Base-by-base conservation (phyloP, 2,797 vertebrate species). In the Neosalanx taihuensis region DNA sequence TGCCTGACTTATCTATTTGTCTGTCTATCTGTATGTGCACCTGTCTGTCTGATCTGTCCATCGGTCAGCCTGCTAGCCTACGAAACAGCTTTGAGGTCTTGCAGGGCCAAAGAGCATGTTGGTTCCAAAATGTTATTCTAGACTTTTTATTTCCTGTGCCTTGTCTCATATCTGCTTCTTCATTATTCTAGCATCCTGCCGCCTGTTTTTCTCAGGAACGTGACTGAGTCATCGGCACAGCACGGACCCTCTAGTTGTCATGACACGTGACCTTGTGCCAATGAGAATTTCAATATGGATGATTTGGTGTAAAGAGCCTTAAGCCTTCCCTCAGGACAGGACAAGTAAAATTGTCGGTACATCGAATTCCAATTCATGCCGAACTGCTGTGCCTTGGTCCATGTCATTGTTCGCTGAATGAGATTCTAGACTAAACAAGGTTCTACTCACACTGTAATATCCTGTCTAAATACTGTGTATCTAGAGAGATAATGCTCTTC, bases 241-340 rank as follows among this genome's bases (percentile, higher is more conserved):
- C 69, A 74, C 49, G 62, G 74, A 72, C 64, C 72, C 72, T 83
- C 69, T 81, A 82, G 65, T 53, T 68, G 68, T 69, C 75, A 78
- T 68, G 64, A 59, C 60, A 69, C 65, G 4, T 62, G 70, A 79
- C 73, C 73, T 80, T 74, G 41, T 46, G 41, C 5, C 12, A 12
- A 13, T 13, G 41, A 46, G 41, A 46, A 46, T 46, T 46, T 46
- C 41, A 46, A 46, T 46, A 46, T 1, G 51, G 57, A 23, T 26
- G 57, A 20, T 60, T 51, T 62, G 71, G 17, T 60, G 60, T 75
- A 9, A 12, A 51, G 67, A 67, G 7, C 70, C 53, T 23, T 59
- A 5, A 20, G n/a, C 23, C 57, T 9, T 56, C 57, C 57, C 18
- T 20, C 18, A 59, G 23, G 57, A 59, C 18, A 9, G 6, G 76